Base-by-base conservation (phyloP, 1,140 invertebrate species). In the Arion vulgaris region DNA sequence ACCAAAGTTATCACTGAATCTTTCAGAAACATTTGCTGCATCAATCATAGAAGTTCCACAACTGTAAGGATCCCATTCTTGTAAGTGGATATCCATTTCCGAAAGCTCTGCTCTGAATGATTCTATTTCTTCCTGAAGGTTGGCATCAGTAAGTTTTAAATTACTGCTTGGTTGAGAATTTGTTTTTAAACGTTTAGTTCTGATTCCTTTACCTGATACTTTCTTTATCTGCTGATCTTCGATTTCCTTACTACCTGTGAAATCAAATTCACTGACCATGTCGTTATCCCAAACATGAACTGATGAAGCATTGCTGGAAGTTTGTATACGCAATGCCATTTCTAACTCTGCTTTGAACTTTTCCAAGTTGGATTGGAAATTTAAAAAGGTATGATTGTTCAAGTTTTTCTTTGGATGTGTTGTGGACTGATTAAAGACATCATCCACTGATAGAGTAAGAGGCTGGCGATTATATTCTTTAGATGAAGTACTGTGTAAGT, bases 311-410 rank as follows among this genome's bases (percentile, higher is more conserved):
- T 13, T 38, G 13, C 4, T 53, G 26, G 74, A 41, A 26, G 74
- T n/a, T 36, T 26, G 28, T 32, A 19, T 76, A 13, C n/a, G 5
- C 17, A 66, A 15, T 32, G 71, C 38, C 2, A n/a, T 26, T 41
- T 72, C 36, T 72, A 72, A n/a, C n/a, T 72, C 71, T 13, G 71
- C 15, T 38, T n/a, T 45, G 41, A 72, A 72, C 11, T 72, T 72
- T 39, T 72, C n/a, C 1, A 72, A n/a, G n/a, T 26, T 72, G 7
- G 71, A 41, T 39, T 38, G 23, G 41, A 72, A 72, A 72, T 72
- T 28, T 66, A 17, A 5, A 32, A 7, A 11, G 11, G 4, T 66
- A 17, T 28, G 62, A 28, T 17, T 57, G 53, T 19, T 57, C 19
- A 23, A 23, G 23, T 4, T 57, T 4, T 11, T 66, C 62, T 66